Evolutionary conservation across 1,140 invertebrate genomes (phyloP).

Genomic region (Magallana angulata): DNA sequence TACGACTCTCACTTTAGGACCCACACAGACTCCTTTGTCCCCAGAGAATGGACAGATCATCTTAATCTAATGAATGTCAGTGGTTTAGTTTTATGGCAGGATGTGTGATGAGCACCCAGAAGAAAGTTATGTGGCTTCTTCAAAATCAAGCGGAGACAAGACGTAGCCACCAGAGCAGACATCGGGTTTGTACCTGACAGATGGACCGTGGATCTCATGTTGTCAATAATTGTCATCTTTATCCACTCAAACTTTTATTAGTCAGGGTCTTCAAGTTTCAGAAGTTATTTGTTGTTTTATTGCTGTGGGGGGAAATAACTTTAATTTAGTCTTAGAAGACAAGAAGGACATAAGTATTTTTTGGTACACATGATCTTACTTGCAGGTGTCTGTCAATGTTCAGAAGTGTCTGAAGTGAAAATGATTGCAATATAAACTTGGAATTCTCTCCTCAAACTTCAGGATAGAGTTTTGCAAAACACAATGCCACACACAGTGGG

Average conservation of each 20-base stretch:
- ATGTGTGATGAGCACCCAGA: neutral
- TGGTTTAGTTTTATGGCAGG: conserved; percentile 2
- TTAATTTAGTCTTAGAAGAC: too few relatives aligned
- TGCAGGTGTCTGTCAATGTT: too few relatives aligned
- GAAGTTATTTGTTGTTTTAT: neutral
- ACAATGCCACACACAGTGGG: too few relatives aligned
- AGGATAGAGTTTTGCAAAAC: too few relatives aligned
- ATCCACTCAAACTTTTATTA: conserved; percentile 15
- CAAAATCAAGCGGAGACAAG: neutral
- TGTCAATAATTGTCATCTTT: conserved; percentile 34
- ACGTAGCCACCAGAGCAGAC: neutral
- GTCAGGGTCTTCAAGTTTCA: neutral
- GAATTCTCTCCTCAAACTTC: too few relatives aligned
- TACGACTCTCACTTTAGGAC: conserved; percentile 19
- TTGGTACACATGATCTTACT: too few relatives aligned
- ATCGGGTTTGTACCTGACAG: neutral
- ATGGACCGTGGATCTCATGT: neutral
- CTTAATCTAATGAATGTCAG: conserved; percentile 21
- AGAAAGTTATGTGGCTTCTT: conserved; percentile 2
- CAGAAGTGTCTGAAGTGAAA: too few relatives aligned
- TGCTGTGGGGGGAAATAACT: neutral
- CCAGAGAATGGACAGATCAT: neutral
- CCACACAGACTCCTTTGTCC: conserved; percentile 15
- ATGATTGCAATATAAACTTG: too few relatives aligned
- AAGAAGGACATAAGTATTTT: too few relatives aligned